A percentile compares a stretch with the other conserved stretches of the same genome.
Evolutionary conservation across 2,113 vertebrate genomes (phyloP).

Genomic region (Heterotilapia buettikoferi): DNA sequence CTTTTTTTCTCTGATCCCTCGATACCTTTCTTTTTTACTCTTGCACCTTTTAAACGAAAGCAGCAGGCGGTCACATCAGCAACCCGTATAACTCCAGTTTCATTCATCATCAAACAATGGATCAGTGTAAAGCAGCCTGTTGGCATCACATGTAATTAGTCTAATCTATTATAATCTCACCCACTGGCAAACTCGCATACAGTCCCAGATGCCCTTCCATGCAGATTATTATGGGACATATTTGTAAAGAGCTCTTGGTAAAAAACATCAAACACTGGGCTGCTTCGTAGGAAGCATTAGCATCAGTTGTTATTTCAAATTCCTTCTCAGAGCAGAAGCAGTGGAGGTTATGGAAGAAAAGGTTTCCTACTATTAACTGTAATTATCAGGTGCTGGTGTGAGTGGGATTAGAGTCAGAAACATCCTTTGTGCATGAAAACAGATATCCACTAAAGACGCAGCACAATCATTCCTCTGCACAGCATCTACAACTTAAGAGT

Average conservation of each 20-base stretch:
- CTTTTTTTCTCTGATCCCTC: neutral
- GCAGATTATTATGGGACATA: neutral
- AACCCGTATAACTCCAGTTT: neutral
- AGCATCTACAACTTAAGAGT: neutral
- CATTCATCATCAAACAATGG: constrained; percentile 22
- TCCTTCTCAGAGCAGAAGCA: neutral
- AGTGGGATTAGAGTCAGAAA: neutral
- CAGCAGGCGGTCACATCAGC: neutral
- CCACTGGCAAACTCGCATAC: constrained; percentile 6
- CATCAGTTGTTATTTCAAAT: neutral
- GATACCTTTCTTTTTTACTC: neutral
- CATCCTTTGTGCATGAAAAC: neutral
- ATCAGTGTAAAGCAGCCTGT: neutral
- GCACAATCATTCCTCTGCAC: constrained; percentile 2
- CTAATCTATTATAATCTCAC: constrained; percentile 20
- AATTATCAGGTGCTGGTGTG: neutral
- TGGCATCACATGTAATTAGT: constrained; percentile 25
- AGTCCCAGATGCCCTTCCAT: neutral
- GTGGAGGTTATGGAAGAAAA: neutral
- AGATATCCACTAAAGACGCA: neutral
- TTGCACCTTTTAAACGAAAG: neutral
- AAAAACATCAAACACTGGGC: neutral
- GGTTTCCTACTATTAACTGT: neutral
- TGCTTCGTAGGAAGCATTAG: neutral
- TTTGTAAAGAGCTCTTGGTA: neutral